Percentiles rank a stretch among this genome's conserved stretches.
Conservation (phyloP, 2,888 invertebrate species). For the Pseudococcus longispinus region DNA sequence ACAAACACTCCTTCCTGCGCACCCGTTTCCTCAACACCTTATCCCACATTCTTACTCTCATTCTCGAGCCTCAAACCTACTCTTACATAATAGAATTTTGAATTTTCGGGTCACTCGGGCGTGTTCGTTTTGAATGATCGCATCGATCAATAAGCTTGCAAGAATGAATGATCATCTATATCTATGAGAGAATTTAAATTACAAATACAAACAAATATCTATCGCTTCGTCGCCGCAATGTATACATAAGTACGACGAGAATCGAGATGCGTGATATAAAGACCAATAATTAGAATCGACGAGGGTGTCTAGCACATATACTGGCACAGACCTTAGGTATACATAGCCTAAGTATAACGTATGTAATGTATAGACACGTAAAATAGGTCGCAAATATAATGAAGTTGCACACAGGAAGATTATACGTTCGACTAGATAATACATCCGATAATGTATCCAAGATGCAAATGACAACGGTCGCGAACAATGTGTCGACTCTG, state of each 20-base stretch:
- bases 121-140: not conserved
- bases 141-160: slow-evolving; percentile 14
- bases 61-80: not conserved
- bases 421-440: slow-evolving; percentile 38
- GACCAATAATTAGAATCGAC: slow-evolving; percentile 10
- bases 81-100: slow-evolving; percentile 1
- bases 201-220: not conserved
- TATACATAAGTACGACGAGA: not conserved
- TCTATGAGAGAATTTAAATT: not conserved
- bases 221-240: not conserved
- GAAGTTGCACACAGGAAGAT: slow-evolving; percentile 35
- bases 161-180: slow-evolving; percentile 3
- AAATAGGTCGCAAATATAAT: slow-evolving; percentile 44
- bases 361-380: not conserved
- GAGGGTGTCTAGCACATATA: not conserved
- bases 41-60: slow-evolving; percentile 4
- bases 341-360: not conserved
- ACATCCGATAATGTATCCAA: slow-evolving; percentile 23
- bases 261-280: not conserved
- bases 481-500: slow-evolving; percentile 34
- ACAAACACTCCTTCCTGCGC: not conserved
- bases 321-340: not conserved
- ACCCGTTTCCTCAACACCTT: not conserved
- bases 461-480: slow-evolving; percentile 45
- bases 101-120: slow-evolving; percentile 5